These are phyloP conservation scores for Poicephalus gulielmi DNA, from an alignment of 2,113 vertebrate genomes.

Conservation along the genomic window DNA sequence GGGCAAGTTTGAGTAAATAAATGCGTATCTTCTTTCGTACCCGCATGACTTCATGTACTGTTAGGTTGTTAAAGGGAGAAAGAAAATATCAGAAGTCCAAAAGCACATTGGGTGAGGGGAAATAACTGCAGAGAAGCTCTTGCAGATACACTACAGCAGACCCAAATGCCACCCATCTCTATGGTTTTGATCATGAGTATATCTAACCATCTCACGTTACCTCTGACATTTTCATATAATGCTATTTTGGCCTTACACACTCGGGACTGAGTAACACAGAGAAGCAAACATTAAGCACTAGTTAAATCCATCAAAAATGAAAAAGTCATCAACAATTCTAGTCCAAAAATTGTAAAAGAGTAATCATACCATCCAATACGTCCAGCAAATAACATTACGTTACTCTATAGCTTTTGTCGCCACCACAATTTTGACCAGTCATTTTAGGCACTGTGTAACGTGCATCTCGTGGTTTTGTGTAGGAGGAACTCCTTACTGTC, in stretches of 20 bases:
- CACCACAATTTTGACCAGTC: neutral
- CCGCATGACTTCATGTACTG: neutral
- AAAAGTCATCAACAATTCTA: rapidly evolving
- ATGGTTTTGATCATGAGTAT: rapidly evolving
- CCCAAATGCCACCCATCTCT: neutral
- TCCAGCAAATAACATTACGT: neutral
- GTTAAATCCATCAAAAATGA: neutral
- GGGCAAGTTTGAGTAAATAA: neutral
- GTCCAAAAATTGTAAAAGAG: neutral
- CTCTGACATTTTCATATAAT: neutral
- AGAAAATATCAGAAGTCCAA: neutral
- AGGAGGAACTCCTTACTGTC: neutral
- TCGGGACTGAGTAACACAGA: neutral
- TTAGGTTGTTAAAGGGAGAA: neutral
- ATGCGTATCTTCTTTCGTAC: neutral
- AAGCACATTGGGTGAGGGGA: neutral
- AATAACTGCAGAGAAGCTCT: neutral
- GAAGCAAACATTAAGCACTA: neutral
- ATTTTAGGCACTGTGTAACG: neutral
- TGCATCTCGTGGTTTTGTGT: neutral
- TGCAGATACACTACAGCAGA: neutral
- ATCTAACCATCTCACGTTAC: neutral
- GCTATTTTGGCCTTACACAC: neutral
- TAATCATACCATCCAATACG: neutral
- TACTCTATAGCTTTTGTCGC: neutral